phyloP scores from a whole-genome alignment of 2,888 invertebrate genomes.

The Drosophila macrospina region DNA sequence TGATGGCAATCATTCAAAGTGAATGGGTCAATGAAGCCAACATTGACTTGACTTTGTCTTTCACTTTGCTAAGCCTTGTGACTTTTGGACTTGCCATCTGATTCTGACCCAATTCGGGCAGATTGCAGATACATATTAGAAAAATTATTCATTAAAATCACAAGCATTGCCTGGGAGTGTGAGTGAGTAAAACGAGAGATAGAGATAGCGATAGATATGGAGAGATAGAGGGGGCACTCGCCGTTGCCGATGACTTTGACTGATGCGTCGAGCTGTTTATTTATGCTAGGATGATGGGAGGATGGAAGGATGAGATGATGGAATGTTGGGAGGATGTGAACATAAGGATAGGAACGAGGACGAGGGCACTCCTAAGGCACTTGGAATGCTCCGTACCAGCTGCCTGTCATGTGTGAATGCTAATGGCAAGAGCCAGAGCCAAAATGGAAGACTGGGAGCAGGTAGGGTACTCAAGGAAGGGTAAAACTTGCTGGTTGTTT shows the following conservation, averaged over 20 bases:
- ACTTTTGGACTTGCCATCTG: slow-evolving; percentile 26
- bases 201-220: neutral
- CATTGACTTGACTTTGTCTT: no score
- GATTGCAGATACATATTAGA: slow-evolving; percentile 51
- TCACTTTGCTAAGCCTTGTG: slow-evolving; percentile 12
- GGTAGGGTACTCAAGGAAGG: neutral
- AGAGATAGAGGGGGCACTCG: slow-evolving; percentile 1
- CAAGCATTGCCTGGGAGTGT: neutral
- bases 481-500: slow-evolving; percentile 29
- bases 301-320: neutral
- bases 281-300: slow-evolving; percentile 49
- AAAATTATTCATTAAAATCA: slow-evolving; percentile 74
- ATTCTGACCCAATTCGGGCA: slow-evolving; percentile 42
- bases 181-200: neutral
- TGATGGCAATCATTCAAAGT: slow-evolving; percentile 12
- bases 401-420: slow-evolving; percentile 49
- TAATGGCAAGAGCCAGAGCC: slow-evolving; percentile 26
- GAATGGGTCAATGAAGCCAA: slow-evolving; percentile 1
- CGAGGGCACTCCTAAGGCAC: slow-evolving; percentile 15
- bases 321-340: slow-evolving; percentile 9
- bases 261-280: slow-evolving; percentile 62
- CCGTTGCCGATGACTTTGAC: slow-evolving; percentile 66
- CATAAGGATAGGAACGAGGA: slow-evolving; percentile 12
- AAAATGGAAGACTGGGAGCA: neutral
- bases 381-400: slow-evolving; percentile 19